Base-by-base conservation (phyloP, 1,140 invertebrate genomes). In the Arctopsyche grandis region DNA sequence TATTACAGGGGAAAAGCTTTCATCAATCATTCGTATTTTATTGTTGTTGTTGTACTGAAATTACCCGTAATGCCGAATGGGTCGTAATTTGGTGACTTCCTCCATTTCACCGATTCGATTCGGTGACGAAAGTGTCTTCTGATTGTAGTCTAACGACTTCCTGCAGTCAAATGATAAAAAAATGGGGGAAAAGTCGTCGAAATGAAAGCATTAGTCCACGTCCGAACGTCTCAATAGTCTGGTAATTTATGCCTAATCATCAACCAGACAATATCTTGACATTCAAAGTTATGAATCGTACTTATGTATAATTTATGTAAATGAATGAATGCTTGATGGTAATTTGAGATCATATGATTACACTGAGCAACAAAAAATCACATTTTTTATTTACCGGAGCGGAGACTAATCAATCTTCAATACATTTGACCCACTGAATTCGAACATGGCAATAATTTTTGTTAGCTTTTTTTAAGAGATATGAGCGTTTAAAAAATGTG, bases 101-200 rank as follows among this genome's bases (percentile, higher is more conserved):
- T 52, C 48, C 10, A 1, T 52, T 52, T 10, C 48, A 52, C 48
- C 48, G 48, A 52, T 52, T 52, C 10, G 48, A 14, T 52, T 16
- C 10, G 48, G 48, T 52, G 19, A 66, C 63, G 21, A 66, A 22
- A 66, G 24, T 66, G 24, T 26, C 63, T 66, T 29, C 24, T 66
- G n/a, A 22, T 14, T 38, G 44, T 16, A 29, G 24, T 19, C 16
- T 56, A 56, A 74, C 71, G 44, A 74, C 24, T 74, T 74, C 71
- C 71, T 74, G 71, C 24, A 56, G 52, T 56, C 52, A 16, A 71
- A 48, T 66, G 19, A 7, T 4, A 66, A 66, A 21, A 66, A 26
- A 26, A 16, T 56, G 52, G 14, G 52, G 19, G 19, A 56, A 56
- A 21, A 16, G 52, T 16, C 52, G 52, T 56, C 19, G 52, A 16